Evolutionary conservation across 2,888 invertebrate genomes (phyloP), one percentile per base, ranked within the genome.

Genomic region (Eristalis pertinax): DNA sequence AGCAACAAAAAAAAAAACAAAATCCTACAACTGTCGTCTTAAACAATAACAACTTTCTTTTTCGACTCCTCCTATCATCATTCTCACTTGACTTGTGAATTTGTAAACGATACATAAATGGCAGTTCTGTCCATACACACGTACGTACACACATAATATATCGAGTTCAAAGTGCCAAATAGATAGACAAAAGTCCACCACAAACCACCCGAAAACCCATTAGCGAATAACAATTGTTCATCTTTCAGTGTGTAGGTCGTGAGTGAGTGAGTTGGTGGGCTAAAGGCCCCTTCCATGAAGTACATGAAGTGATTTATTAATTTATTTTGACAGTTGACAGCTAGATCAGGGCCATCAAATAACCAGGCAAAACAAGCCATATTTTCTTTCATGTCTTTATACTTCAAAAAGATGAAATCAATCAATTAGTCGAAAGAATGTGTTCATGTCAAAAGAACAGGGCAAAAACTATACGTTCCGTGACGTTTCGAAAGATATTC

Each of bases 11-110:
- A 56, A 62, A 3, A n/a, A 62, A n/a, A 38, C 65, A 65, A 50
- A 62, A 62, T 58, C 50, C 50, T 50, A 50, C 50, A 50, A 50
- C 50, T 50, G 50, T 50, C 19, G 19, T 19, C 32, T 19, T 8
- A 60, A 38, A 76, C 67, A 67, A 68, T 67, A 43, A 58, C 74
- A 72, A 77, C 79, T 84, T 84, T 84, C 79, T 84, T 84, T 74
- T 67, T 67, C 60, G 60, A 26, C 26, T 60, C 26, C 60, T 60
- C 60, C 60, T 15, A 26, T 60, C 60, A n/a, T 29, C 60, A 60
- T 29, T 60, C 56, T 58, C 62, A 65, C 4, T 79, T 11, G 15
- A 68, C 38, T 35, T 67, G 58, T 41, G 43, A 72, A 64, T 56
- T 74, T 60, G 41, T 29, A 26, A 67, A 62, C 19, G 62, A 73